These are phyloP conservation scores for Elaphurus davidianus DNA, from an alignment of 2,113 vertebrate species.

Conservation along the genomic window DNA sequence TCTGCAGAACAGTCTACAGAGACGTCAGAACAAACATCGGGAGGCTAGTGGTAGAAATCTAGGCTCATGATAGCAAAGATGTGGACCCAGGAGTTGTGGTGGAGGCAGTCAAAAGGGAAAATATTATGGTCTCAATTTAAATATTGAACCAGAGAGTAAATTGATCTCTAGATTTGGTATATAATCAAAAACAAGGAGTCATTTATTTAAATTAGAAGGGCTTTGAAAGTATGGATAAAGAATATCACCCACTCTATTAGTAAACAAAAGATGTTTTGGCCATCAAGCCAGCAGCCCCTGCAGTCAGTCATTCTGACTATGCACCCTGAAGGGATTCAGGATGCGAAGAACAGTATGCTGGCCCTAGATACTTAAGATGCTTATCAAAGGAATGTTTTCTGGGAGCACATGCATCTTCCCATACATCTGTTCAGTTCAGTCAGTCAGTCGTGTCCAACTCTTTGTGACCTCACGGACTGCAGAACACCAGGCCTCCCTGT, in stretches of 20 bases:
- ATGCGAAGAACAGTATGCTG: background rate
- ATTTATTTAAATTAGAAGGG: background rate
- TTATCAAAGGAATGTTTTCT: background rate
- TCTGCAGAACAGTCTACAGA: no score
- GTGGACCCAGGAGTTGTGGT: no score
- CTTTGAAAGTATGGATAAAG: background rate
- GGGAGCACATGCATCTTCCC: background rate
- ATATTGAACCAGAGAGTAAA: background rate
- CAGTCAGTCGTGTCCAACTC: background rate
- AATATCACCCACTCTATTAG: background rate
- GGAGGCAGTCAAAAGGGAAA: background rate
- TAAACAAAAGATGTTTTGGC: background rate
- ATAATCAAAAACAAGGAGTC: background rate
- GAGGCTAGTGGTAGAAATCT: background rate
- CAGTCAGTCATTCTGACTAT: background rate
- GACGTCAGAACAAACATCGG: fast-evolving
- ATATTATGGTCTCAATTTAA: background rate
- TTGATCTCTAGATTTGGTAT: background rate
- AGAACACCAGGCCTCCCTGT: background rate
- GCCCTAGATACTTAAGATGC: background rate
- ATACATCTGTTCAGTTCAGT: background rate
- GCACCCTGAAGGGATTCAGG: background rate
- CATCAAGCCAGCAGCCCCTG: background rate
- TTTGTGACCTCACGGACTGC: background rate
- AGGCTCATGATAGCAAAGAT: background rate